Conservation (phyloP, 2,113 vertebrate genomes). For the Callorhinus ursinus region DNA sequence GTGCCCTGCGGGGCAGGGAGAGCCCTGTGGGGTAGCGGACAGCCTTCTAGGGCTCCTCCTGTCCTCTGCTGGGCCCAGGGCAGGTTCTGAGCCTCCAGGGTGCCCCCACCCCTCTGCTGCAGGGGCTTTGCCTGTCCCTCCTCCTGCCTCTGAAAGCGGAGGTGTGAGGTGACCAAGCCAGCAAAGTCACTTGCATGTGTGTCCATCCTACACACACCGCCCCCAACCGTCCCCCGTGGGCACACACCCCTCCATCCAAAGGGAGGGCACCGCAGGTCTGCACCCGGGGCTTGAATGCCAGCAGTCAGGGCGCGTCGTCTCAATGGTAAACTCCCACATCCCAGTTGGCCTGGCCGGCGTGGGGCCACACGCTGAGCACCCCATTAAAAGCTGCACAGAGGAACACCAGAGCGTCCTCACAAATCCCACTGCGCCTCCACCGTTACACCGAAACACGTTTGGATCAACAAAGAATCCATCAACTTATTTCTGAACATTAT, state of each 20-base stretch:
- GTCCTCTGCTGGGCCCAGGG: background rate
- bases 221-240: no score
- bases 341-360: accelerated
- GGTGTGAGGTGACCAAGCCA: accelerated
- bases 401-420: accelerated
- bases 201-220: background rate
- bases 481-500: accelerated
- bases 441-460: accelerated
- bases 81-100: background rate
- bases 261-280: background rate
- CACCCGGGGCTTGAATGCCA: accelerated
- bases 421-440: background rate
- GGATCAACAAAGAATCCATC: accelerated
- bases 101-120: background rate
- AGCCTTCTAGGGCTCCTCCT: background rate
- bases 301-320: no score
- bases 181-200: background rate
- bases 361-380: accelerated
- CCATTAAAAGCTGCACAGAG: background rate
- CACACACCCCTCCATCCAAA: background rate
- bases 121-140: no score
- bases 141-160: background rate
- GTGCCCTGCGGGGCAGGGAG: background rate
- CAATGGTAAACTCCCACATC: background rate
- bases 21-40: background rate